Evolutionary conservation across 2,113 vertebrate genomes (phyloP).

Genomic region (Salvelinus sp.): DNA sequence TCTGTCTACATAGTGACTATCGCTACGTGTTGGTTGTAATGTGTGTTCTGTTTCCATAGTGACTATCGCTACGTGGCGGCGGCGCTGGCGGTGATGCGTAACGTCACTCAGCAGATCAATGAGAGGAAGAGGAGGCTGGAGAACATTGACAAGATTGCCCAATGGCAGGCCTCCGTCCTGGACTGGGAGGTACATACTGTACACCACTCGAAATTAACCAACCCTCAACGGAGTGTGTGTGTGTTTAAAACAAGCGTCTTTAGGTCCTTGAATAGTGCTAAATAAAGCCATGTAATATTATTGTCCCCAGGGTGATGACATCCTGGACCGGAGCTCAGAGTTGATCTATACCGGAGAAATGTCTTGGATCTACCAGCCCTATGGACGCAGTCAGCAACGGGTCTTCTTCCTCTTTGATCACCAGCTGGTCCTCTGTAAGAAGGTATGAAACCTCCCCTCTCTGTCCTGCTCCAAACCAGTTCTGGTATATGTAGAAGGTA

Average conservation of each 20-base stretch:
- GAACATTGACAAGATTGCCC: conserved; percentile 99
- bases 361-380: conserved; percentile 98
- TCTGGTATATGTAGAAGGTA: too few relatives aligned
- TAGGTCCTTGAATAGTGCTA: background rate
- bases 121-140: conserved; percentile 96
- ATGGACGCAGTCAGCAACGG: conserved; percentile 95
- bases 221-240: conserved; percentile 15
- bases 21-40: too few relatives aligned
- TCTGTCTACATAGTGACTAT: too few relatives aligned
- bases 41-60: background rate
- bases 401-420: conserved; percentile 99
- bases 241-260: background rate
- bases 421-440: conserved; percentile 99
- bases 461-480: background rate
- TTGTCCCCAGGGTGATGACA: conserved; percentile 89
- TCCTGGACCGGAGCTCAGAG: conserved; percentile 97
- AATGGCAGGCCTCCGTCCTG: conserved; percentile 97
- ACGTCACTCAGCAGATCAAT: conserved; percentile 98
- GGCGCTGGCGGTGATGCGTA: conserved; percentile 97
- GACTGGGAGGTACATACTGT: conserved; percentile 90
- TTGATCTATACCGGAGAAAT: conserved; percentile 98
- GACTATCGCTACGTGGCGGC: conserved; percentile 87
- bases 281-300: conserved; percentile 8
- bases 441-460: conserved; percentile 75
- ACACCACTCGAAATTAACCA: background rate